Conservation (phyloP, 1,140 invertebrate genomes). For the Ceratosolen fusciceps region DNA sequence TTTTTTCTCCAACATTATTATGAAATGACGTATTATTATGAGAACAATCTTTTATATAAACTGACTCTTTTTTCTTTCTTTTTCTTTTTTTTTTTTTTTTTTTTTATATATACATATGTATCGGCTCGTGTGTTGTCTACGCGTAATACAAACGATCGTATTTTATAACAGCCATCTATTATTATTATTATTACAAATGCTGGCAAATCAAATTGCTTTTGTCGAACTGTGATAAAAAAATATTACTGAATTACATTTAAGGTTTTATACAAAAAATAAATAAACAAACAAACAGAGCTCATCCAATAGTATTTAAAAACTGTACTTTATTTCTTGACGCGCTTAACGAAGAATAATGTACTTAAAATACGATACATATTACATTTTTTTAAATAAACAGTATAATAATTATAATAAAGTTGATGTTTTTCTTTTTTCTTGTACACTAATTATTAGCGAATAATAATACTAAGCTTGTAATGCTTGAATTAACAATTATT, state of each 20-base stretch:
- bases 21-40: too few relatives aligned
- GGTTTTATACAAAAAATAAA: conserved; percentile 4
- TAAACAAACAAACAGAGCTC: background rate
- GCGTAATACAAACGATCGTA: background rate
- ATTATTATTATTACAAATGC: conserved; percentile 3
- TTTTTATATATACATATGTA: too few relatives aligned
- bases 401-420: conserved; percentile 35
- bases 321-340: conserved; percentile 8
- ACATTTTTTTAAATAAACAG: background rate
- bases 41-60: background rate
- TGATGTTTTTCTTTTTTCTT: too few relatives aligned
- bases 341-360: background rate
- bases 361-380: conserved; percentile 17
- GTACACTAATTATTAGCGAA: background rate
- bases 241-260: conserved; percentile 27
- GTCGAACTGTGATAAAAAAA: conserved; percentile 22
- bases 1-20: conserved; percentile 23
- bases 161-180: conserved; percentile 11
- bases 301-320: conserved; percentile 4
- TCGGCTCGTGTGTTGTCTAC: conserved; percentile 13
- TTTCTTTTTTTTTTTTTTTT: conserved; percentile 1
- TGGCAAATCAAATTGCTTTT: conserved; percentile 13
- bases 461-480: too few relatives aligned
- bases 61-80: background rate
- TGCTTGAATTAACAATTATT: too few relatives aligned